Percentiles rank a stretch among this genome's conserved stretches.
phyloP scores from a whole-genome alignment of 2,113 vertebrate species.

The Podiceps cristatus region DNA sequence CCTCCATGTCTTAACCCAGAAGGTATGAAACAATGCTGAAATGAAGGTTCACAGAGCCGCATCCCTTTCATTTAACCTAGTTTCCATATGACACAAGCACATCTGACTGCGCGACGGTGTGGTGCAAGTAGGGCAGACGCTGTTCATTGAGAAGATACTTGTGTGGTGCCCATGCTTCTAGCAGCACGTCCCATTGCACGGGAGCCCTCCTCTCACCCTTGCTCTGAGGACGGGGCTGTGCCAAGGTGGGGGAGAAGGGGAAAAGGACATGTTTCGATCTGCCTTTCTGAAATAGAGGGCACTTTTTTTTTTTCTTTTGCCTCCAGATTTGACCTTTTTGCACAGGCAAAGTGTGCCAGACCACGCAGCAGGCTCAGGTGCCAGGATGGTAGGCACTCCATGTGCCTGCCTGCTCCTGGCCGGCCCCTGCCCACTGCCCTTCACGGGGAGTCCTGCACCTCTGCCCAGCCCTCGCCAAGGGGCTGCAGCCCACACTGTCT shows the following conservation, averaged over 20 bases:
- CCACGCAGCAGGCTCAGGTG: fast-evolving
- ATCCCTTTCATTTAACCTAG: conserved; percentile 48
- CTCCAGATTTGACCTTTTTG: not conserved
- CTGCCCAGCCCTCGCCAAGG: not conserved
- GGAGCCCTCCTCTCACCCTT: not conserved
- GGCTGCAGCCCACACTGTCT: fast-evolving
- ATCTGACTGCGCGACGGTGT: fast-evolving
- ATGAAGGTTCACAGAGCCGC: not conserved
- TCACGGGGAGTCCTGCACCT: not conserved
- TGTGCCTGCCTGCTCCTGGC: not conserved
- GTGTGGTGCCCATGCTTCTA: not conserved
- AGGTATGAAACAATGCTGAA: not conserved
- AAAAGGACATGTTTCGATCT: not conserved
- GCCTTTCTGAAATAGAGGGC: not conserved
- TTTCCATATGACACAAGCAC: conserved; percentile 51
- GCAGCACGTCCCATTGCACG: fast-evolving
- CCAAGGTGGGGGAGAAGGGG: not conserved
- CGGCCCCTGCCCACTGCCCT: not conserved
- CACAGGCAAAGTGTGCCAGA: not conserved
- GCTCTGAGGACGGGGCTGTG: not conserved
- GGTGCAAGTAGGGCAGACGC: not conserved
- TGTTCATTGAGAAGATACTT: not conserved
- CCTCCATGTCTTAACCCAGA: not conserved
- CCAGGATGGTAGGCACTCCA: fast-evolving
- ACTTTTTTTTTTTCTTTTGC: not conserved